Evolutionary conservation across 2,113 vertebrate genomes (phyloP), one percentile per base, ranked within the genome.

Genomic region (Otus sunia): DNA sequence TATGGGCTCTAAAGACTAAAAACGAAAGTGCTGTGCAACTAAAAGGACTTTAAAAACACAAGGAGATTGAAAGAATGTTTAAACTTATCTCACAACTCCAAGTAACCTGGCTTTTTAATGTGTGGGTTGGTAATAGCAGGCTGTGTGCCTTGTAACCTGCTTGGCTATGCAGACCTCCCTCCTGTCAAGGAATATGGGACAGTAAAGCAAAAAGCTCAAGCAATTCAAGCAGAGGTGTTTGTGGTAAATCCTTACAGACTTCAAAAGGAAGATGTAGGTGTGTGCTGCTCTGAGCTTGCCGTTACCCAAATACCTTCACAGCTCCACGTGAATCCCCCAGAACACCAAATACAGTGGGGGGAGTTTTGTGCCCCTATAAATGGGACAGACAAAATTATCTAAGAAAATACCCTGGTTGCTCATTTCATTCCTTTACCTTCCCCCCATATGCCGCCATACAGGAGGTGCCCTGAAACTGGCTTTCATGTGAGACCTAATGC

Each of bases 291-390:
- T 1, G 12, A 76, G 32, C 32, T 68, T 22, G 5, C 37, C 2
- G 2, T 19, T 53, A 9, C 45, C 30, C 16, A 10, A 12, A 71
- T 26, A n/a, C 43, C 29, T 68, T 52, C 64, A 71, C 17, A 50
- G 37, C n/a, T 43, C 19, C 4, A 2, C 5, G 21, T 1, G 3
- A 47, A 37, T 67, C 8, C 14, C 11, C 72, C 39, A 4, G 3
- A 64, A 32, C 10, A 47, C 26, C 34, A 60, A 52, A 49, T n/a
- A 13, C 21, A 18, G 29, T 0, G 1, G 16, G 15, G 66, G 19
- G 25, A 52, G 13, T 32, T 84, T 32, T 66, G 26, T 69, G 36
- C 15, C 71, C 23, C 43, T 91, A 1, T 20, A 47, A 80, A 13
- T 12, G 39, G 30, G 15, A 68, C 26, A 67, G 58, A 32, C 32